Percentiles rank a stretch among this genome's conserved stretches.
Evolutionary conservation across 2,888 invertebrate genomes (phyloP).

Genomic region (Carabus problematicus): DNA sequence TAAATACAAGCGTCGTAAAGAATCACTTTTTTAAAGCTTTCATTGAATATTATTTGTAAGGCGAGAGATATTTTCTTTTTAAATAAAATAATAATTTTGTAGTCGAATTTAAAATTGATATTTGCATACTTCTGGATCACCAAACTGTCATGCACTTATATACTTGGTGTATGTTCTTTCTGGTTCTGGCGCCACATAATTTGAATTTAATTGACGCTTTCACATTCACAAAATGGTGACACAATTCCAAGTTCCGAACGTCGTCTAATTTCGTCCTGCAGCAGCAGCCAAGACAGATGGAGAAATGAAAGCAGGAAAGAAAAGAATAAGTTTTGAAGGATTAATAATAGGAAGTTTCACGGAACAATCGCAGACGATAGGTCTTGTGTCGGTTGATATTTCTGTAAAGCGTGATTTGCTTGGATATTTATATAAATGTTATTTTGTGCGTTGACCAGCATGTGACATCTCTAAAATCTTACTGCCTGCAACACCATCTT

Average conservation of each 20-base stretch:
- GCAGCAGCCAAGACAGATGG: conserved; percentile 35
- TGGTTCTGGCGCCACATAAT: conserved; percentile 22
- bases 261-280: conserved; percentile 29
- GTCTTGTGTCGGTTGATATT: not conserved
- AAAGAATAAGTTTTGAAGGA: conserved; percentile 32
- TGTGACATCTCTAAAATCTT: no score
- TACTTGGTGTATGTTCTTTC: no score
- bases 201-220: conserved; percentile 26
- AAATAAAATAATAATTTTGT: no score
- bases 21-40: no score
- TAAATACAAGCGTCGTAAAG: no score
- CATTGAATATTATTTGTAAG: no score
- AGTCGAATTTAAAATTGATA: no score
- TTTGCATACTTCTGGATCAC: no score
- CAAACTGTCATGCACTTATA: no score
- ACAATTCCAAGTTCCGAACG: conserved; percentile 33
- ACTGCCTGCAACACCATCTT: not conserved
- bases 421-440: not conserved
- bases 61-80: no score
- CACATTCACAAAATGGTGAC: conserved; percentile 24
- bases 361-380: not conserved
- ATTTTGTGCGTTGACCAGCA: no score
- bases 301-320: conserved; percentile 21
- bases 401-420: conserved; percentile 2
- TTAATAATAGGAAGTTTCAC: conserved; percentile 11